A percentile compares a stretch with the other conserved stretches of the same genome.
These are phyloP conservation scores for Oophaga sylvatica DNA, from an alignment of 2,797 vertebrate genomes.

Conservation along the genomic window DNA sequence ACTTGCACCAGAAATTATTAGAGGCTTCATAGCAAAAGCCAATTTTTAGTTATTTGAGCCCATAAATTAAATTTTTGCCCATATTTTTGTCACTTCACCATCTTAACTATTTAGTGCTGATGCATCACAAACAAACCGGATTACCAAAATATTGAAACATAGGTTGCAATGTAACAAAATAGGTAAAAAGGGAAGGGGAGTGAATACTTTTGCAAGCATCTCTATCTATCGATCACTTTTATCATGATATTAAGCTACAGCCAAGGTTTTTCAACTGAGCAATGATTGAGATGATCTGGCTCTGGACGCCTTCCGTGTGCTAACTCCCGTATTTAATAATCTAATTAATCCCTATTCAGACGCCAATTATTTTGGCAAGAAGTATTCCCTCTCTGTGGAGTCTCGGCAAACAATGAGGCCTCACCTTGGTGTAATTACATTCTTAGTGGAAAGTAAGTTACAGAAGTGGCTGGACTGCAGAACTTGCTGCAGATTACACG, in stretches of 20 bases:
- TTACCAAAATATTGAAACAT: too few species aligned
- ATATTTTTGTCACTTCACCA: too few species aligned
- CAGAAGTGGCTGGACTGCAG: constrained; percentile 14
- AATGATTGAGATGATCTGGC: constrained; percentile 50
- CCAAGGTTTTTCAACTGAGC: constrained; percentile 29
- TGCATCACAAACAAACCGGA: too few species aligned
- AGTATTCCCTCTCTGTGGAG: constrained; percentile 42
- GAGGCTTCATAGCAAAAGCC: too few species aligned
- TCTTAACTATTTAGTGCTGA: too few species aligned
- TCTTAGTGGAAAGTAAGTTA: constrained; percentile 6
- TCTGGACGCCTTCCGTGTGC: constrained; percentile 24
- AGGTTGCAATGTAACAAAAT: too few species aligned
- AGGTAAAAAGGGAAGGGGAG: too few species aligned
- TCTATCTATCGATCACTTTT: neutral
- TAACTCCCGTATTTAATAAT: constrained; percentile 53
- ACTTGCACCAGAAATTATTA: too few species aligned
- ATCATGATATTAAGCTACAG: neutral
- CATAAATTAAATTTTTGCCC: too few species aligned
- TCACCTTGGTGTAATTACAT: constrained; percentile 36
- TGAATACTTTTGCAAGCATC: neutral
- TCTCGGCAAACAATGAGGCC: constrained; percentile 41
- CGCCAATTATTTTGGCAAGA: constrained; percentile 56
- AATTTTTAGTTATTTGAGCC: too few species aligned
- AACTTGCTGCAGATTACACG: constrained; percentile 13
- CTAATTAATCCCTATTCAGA: constrained; percentile 50